Base-by-base conservation (phyloP, 1,140 invertebrate species). In the Drosophila carrolli region DNA sequence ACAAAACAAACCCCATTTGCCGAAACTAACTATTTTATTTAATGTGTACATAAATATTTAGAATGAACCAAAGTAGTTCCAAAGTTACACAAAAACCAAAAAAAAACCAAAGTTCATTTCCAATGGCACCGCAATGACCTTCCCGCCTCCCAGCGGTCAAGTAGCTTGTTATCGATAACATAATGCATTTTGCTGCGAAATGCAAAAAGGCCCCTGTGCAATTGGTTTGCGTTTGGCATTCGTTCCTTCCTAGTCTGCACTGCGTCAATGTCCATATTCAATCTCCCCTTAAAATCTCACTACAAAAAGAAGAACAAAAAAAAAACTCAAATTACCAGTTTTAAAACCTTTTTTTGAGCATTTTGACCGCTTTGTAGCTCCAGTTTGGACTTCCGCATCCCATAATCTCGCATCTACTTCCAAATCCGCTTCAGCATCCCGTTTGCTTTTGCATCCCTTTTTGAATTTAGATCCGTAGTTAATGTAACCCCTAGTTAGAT, bases 31-130 rank as follows among this genome's bases (percentile, higher is more conserved):
- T 54, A 58, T 63, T 61, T 78, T 78, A 58, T 51, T 68, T 76
- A 44, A 46, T 56, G 56, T 77, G 63, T 61, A 77, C 40, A 50
- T 72, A 72, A 71, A 72, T 72, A 48, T 71, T 71, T 71, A 72
- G 65, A 71, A 43, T 43, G 65, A 71, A 55, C 41, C 41, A 48
- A 53, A 29, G 29, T 51, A 51, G 16, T 47, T 37, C 51, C 23
- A 44, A 65, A 47, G 16, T 62, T 35, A 38, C 54, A 56, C 75
- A 66, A 46, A 58, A 11, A 47, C 23, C 32, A 50, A 43, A 37
- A 44, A 11, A 32, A 50, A 29, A 29, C 47, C 47, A 32, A 32
- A 46, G 35, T 55, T 62, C 5, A 51, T 19, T 74, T 75, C 35
- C 55, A 75, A 75, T 75, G 72, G 72, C 73, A 75, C 47, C 40